These are phyloP conservation scores for Pyrrhura leucotis DNA, from an alignment of 2,797 vertebrate genomes.

Conservation along the genomic window DNA sequence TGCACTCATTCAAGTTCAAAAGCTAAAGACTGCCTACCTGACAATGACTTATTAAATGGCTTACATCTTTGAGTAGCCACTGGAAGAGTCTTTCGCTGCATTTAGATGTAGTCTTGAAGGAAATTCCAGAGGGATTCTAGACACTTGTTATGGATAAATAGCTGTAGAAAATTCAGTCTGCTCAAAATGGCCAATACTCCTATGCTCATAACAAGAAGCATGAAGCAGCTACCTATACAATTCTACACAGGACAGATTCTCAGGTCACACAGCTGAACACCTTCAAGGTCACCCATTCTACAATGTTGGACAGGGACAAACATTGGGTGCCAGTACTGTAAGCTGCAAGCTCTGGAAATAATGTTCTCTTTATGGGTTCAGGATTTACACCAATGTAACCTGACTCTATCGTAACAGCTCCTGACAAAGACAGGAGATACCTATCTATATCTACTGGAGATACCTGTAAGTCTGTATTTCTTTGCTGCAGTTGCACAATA, in stretches of 20 bases:
- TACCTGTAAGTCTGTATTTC: background rate
- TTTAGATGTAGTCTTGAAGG: background rate
- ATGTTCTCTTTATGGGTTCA: background rate
- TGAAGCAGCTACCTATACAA: background rate
- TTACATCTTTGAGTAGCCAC: background rate
- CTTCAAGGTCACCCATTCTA: background rate
- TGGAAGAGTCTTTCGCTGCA: background rate
- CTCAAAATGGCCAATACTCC: background rate
- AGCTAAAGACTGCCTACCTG: background rate
- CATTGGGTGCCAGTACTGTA: background rate
- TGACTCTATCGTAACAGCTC: background rate
- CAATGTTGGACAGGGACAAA: background rate
- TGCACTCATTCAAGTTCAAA: background rate
- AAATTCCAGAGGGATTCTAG: background rate
- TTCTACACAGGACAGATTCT: rapidly evolving
- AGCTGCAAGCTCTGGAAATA: background rate
- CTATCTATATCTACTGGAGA: background rate
- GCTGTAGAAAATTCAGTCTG: background rate
- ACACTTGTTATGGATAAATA: background rate
- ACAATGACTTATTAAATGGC: background rate
- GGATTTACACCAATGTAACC: background rate
- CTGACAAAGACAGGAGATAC: background rate
- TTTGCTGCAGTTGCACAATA: background rate
- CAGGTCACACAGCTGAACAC: background rate
- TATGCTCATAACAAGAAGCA: background rate